Evolutionary conservation across 2,797 vertebrate genomes (phyloP).

Genomic region (Antrozous pallidus): DNA sequence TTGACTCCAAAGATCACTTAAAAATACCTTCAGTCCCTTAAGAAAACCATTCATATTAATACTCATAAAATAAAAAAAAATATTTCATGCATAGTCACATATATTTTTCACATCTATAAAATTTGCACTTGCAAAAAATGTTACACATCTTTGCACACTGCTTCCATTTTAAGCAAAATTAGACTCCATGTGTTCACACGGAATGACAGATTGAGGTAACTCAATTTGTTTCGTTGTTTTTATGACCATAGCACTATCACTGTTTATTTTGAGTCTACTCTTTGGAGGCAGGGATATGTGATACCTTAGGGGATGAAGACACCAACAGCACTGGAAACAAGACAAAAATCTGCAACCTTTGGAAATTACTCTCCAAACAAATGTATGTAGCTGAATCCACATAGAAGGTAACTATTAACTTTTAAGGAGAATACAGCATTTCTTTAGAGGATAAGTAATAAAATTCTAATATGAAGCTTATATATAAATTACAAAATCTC

Average conservation of each 20-base stretch:
- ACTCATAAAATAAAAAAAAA: background rate
- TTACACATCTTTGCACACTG: background rate
- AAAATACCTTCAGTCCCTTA: background rate
- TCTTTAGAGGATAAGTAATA: constrained; percentile 3
- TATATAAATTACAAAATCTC: background rate
- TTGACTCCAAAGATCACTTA: background rate
- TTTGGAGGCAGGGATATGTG: constrained; percentile 4
- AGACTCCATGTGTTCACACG: background rate
- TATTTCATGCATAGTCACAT: background rate
- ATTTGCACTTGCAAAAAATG: background rate
- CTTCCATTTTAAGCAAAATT: background rate
- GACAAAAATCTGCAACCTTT: background rate
- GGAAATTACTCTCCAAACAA: background rate
- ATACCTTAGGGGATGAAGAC: background rate
- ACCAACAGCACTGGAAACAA: background rate
- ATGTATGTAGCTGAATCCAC: background rate
- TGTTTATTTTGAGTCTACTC: background rate
- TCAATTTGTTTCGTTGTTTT: background rate
- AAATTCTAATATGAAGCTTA: background rate
- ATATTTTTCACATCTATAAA: background rate
- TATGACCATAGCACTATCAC: background rate
- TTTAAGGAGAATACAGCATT: background rate
- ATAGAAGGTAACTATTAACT: background rate
- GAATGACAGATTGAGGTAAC: background rate
- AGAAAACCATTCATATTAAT: background rate